These are phyloP conservation scores for Charadrius vociferus DNA, from an alignment of 2,113 vertebrate genomes.

Conservation along the genomic window DNA sequence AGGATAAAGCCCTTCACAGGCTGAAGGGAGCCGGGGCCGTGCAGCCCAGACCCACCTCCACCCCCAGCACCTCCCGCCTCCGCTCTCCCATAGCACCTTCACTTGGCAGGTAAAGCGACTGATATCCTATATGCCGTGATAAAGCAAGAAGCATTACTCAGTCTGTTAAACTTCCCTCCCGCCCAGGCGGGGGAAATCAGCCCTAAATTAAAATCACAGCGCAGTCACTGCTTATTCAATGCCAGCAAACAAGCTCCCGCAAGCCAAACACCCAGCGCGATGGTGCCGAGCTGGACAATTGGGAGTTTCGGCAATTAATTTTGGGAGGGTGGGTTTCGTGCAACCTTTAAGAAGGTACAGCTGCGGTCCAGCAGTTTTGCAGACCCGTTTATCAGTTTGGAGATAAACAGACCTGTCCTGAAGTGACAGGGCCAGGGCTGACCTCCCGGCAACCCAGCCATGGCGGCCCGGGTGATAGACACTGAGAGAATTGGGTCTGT, in stretches of 20 bases:
- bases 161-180: background rate
- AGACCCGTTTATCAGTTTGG: background rate
- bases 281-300: background rate
- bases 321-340: background rate
- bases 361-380: background rate
- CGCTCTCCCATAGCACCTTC: too few species aligned
- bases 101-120: background rate
- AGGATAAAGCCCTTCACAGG: background rate
- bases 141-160: background rate
- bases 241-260: slow-evolving; percentile 27
- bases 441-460: background rate
- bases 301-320: background rate
- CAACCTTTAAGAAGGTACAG: background rate
- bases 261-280: background rate
- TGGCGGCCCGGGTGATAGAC: background rate
- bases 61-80: background rate
- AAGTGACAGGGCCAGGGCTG: background rate
- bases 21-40: background rate
- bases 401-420: background rate
- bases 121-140: background rate
- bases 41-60: background rate
- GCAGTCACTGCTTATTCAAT: background rate
- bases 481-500: background rate
- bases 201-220: background rate
- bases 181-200: background rate